These are phyloP conservation scores for Netelia fuscicornis DNA, from an alignment of 2,888 invertebrate species.

Conservation along the genomic window DNA sequence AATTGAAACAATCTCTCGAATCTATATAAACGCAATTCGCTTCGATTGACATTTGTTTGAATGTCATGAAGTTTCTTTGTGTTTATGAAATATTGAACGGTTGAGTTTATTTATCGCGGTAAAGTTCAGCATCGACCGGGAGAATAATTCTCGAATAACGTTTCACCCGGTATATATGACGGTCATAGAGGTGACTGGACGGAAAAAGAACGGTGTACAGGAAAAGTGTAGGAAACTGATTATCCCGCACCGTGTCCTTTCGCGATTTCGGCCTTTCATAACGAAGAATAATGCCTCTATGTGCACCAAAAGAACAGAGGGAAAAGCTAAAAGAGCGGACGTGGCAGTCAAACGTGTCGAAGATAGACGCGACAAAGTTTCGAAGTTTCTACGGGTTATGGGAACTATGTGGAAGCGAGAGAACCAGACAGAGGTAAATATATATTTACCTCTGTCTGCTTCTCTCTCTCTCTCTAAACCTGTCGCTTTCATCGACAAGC, in stretches of 20 bases:
- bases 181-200: background rate
- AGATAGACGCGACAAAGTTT: constrained; percentile 61
- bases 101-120: background rate
- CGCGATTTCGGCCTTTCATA: constrained; percentile 36
- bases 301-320: background rate
- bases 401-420: constrained; percentile 9
- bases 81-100: background rate
- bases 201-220: background rate
- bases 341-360: constrained; percentile 51
- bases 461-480: constrained; percentile 7
- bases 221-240: constrained; percentile 5
- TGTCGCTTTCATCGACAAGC: constrained; percentile 60
- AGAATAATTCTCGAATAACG: background rate
- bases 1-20: background rate
- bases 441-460: no score
- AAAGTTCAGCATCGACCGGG: background rate
- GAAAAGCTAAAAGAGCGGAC: constrained; percentile 37
- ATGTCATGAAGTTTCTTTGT: background rate
- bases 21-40: no score
- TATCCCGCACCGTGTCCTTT: background rate
- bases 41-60: background rate
- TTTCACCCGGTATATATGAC: background rate
- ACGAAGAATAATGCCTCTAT: constrained; percentile 45
- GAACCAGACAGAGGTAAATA: background rate
- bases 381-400: constrained; percentile 25